Evolutionary conservation across 2,113 vertebrate species (phyloP), one percentile per base, ranked within the genome.

Genomic region (Heliornis fulica): DNA sequence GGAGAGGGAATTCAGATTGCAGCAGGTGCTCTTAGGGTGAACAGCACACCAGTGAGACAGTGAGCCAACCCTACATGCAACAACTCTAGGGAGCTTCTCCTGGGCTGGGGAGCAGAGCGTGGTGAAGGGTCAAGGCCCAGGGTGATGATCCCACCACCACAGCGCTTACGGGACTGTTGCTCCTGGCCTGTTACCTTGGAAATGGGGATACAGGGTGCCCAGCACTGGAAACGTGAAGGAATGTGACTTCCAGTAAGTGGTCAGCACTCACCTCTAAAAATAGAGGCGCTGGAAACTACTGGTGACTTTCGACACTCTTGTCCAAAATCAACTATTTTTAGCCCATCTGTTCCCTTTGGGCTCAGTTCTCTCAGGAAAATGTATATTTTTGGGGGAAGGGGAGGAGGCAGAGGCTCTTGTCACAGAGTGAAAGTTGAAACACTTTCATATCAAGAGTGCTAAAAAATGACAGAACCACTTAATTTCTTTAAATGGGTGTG

Each of bases 321-420:
- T 96, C 83, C 92, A 94, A 96, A 95, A 96, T 76, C 89, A 96
- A 87, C 94, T 96, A 87, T 94, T 94, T 96, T 95, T 94, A 91
- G 86, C 84, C 94, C 83, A 87, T 96, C 83, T 81, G 83, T 92
- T 96, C 83, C 74, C 54, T 87, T 72, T 89, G 93, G 87, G 87
- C 91, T 93, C 83, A 93, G 84, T 93, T 92, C 91, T 85, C 81
- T 94, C 72, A 60, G 79, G 89, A 92, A 92, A 93, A 96, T 91
- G 81, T 82, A 4, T 96, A 65, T 78, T 96, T 83, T 56, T 92
- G 93, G 93, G 92, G 76, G 60, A 89, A 89, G 79, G 83, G 91
- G 66, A 77, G 46, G 51, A 92, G 89, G 70, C 77, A 96, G 94
- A 93, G 51, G 60, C 78, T 86, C 68, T 90, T 91, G 88, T 94